Conservation (phyloP, 2,797 vertebrate genomes). For the Molothrus ater region DNA sequence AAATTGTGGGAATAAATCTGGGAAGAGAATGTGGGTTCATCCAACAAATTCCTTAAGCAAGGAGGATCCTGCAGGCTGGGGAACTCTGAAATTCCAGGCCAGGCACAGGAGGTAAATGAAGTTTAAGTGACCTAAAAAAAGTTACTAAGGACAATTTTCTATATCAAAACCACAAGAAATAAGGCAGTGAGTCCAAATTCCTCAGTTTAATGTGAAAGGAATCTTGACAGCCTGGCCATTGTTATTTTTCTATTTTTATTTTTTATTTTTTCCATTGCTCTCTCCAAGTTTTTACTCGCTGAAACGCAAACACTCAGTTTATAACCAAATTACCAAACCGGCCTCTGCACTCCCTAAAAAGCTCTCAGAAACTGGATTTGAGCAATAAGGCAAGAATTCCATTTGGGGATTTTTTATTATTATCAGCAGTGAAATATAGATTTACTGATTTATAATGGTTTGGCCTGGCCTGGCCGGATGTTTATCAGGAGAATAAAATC, state of each 20-base stretch:
- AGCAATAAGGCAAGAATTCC: not conserved
- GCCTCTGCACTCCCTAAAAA: not conserved
- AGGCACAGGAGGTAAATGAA: not conserved
- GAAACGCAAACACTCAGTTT: not conserved
- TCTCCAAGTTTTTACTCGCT: not conserved
- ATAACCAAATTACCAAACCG: not conserved
- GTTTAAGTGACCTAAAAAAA: fast-evolving
- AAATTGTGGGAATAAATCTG: not conserved
- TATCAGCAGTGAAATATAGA: not conserved
- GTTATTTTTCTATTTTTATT: not conserved
- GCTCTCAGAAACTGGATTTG: not conserved
- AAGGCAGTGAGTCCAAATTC: not conserved
- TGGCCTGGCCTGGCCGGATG: not conserved
- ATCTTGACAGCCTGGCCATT: not conserved
- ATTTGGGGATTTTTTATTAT: not conserved
- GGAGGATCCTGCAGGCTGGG: not conserved
- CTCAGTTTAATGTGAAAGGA: not conserved
- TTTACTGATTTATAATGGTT: not conserved
- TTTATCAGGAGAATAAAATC: slow-evolving; percentile 12
- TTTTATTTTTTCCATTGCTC: not conserved
- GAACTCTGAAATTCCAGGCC: not conserved
- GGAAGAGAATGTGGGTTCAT: not conserved
- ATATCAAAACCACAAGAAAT: not conserved
- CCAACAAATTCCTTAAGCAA: not conserved
- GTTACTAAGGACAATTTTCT: not conserved